These are phyloP conservation scores for Mythimna albipuncta DNA, from an alignment of 2,888 invertebrate genomes.

Conservation along the genomic window DNA sequence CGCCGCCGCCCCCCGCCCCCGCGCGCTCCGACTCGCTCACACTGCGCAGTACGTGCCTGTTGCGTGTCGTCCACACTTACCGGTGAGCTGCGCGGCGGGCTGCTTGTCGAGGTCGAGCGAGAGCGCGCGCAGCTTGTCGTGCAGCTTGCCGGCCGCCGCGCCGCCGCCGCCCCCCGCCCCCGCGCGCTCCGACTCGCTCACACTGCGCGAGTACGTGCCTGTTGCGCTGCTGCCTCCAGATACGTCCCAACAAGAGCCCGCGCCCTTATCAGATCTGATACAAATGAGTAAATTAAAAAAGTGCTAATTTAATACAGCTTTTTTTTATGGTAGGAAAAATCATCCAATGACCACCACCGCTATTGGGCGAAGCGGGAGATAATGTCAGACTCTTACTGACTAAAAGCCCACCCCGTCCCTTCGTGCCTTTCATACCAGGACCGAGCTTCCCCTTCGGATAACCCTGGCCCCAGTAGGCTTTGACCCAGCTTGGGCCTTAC, in stretches of 20 bases:
- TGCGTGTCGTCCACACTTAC: slow-evolving; percentile 54
- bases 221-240: slow-evolving; percentile 77
- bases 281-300: not conserved
- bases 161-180: slow-evolving; percentile 62
- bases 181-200: slow-evolving; percentile 78
- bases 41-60: no score
- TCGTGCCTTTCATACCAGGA: no score
- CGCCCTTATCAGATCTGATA: slow-evolving; percentile 70
- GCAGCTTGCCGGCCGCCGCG: slow-evolving; percentile 69
- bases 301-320: not conserved
- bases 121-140: slow-evolving; percentile 92
- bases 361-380: no score
- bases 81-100: slow-evolving; percentile 75
- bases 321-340: no score
- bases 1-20: slow-evolving; percentile 64
- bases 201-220: slow-evolving; percentile 90
- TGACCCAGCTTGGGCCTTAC: no score
- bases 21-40: slow-evolving; percentile 75
- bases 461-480: no score
- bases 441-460: no score
- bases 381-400: no score
- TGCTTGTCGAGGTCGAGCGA: slow-evolving; percentile 93
- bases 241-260: slow-evolving; percentile 86
- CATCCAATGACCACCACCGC: no score
- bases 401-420: no score